Percentiles rank a stretch among this genome's conserved stretches.
Conservation (phyloP, 2,888 invertebrate species). For the Plagiodera versicolora region DNA sequence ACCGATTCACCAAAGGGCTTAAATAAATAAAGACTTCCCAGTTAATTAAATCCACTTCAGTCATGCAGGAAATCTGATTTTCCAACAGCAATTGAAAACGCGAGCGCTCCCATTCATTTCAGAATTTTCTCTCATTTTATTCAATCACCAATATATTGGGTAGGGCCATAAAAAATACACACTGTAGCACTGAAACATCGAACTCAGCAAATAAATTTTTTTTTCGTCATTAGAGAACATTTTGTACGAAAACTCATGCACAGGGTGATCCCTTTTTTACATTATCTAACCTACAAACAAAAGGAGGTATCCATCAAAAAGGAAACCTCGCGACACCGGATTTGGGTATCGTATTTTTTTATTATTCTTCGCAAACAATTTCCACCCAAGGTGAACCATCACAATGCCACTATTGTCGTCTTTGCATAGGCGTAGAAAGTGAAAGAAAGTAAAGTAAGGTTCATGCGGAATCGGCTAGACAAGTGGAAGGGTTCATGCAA, state of each 20-base stretch:
- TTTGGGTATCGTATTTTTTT: slow-evolving; percentile 9
- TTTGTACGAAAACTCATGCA: too few species aligned
- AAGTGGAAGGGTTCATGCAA: too few species aligned
- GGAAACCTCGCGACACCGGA: slow-evolving; percentile 2
- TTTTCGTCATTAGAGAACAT: too few species aligned
- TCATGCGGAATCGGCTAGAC: too few species aligned
- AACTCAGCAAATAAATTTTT: too few species aligned
- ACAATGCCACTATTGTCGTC: slow-evolving; percentile 7
- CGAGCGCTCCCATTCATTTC: not conserved
- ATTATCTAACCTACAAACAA: not conserved
- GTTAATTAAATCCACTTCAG: not conserved
- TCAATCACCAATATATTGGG: slow-evolving; percentile 2
- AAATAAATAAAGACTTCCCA: too few species aligned
- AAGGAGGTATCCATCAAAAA: not conserved
- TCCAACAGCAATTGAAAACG: slow-evolving; percentile 10
- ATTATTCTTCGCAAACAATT: slow-evolving; percentile 7
- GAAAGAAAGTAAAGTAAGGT: too few species aligned
- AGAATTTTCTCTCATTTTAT: slow-evolving; percentile 4
- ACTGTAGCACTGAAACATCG: too few species aligned
- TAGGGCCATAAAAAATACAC: too few species aligned
- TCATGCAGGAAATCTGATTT: not conserved
- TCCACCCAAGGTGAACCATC: slow-evolving; percentile 17
- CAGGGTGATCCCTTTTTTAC: too few species aligned
- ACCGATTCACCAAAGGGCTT: too few species aligned
- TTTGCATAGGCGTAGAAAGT: not conserved